These are phyloP conservation scores for Pterobdella sp. DNA, from an alignment of 2,888 invertebrate species.

Conservation along the genomic window DNA sequence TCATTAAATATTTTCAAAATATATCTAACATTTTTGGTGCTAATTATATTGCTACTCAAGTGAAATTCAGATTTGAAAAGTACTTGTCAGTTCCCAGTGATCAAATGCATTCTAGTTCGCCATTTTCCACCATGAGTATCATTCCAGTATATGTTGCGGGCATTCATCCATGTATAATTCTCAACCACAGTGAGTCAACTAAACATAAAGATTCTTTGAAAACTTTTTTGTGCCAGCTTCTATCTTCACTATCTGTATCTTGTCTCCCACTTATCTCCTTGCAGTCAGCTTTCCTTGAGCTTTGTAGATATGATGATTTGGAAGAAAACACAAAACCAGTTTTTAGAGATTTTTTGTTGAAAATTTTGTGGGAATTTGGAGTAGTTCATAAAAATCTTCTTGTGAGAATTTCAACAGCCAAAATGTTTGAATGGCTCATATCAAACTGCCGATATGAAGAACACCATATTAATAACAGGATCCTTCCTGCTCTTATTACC, in stretches of 20 bases:
- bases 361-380: constrained; percentile 60
- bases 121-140: constrained; percentile 46
- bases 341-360: constrained; percentile 59
- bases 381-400: constrained; percentile 61
- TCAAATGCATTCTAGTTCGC: constrained; percentile 39
- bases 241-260: constrained; percentile 55
- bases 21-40: constrained; percentile 63
- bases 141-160: constrained; percentile 51
- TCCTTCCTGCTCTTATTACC: constrained; percentile 65
- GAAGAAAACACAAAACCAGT: constrained; percentile 31
- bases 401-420: constrained; percentile 59
- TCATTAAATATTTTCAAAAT: constrained; percentile 57
- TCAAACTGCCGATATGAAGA: constrained; percentile 57
- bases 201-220: constrained; percentile 37
- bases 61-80: constrained; percentile 33
- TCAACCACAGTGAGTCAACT: not conserved
- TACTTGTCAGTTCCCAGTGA: constrained; percentile 25
- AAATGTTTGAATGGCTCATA: constrained; percentile 56
- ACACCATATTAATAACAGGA: constrained; percentile 56
- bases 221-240: constrained; percentile 47
- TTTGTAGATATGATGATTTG: constrained; percentile 44
- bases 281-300: constrained; percentile 45
- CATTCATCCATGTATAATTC: constrained; percentile 37
- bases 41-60: constrained; percentile 56
- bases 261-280: constrained; percentile 54